Percentiles rank a stretch among this genome's conserved stretches.
These are phyloP conservation scores for Zoroaster sp. DNA, from an alignment of 53 echinoderm and acorn worm genomes.

Conservation along the genomic window DNA sequence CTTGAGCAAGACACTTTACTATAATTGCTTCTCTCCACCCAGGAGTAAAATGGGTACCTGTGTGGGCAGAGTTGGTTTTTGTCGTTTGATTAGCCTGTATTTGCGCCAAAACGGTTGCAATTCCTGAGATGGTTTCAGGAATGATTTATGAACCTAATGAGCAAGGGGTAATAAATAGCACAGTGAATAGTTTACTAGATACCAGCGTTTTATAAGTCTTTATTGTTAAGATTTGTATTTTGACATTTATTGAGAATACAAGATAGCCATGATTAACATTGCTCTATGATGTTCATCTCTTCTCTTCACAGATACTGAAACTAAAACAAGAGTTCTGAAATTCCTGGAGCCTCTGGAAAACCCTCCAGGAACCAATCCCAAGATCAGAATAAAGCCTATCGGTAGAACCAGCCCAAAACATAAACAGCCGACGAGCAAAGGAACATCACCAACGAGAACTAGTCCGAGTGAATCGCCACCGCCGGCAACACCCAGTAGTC, in stretches of 20 bases:
- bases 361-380: constrained; percentile 67
- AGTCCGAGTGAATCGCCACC: neutral
- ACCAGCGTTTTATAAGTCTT: too few species aligned
- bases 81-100: too few species aligned
- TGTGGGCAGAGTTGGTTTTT: too few species aligned
- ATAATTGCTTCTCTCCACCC: too few species aligned
- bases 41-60: too few species aligned
- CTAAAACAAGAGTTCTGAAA: constrained; percentile 73
- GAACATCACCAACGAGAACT: neutral
- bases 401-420: constrained; percentile 51
- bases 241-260: neutral
- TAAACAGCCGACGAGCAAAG: constrained; percentile 10
- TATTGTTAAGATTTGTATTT: too few species aligned
- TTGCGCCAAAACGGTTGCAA: too few species aligned
- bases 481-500: neutral
- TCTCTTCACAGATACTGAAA: constrained; percentile 72
- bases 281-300: neutral
- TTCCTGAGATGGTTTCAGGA: too few species aligned
- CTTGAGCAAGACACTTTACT: too few species aligned
- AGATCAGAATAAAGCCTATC: constrained; percentile 26
- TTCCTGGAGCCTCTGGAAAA: constrained; percentile 89
- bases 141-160: too few species aligned
- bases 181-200: too few species aligned
- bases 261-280: neutral
- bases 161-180: too few species aligned